Evolutionary conservation across 2,113 vertebrate genomes (phyloP).

Genomic region (Sminthopsis crassicaudata): DNA sequence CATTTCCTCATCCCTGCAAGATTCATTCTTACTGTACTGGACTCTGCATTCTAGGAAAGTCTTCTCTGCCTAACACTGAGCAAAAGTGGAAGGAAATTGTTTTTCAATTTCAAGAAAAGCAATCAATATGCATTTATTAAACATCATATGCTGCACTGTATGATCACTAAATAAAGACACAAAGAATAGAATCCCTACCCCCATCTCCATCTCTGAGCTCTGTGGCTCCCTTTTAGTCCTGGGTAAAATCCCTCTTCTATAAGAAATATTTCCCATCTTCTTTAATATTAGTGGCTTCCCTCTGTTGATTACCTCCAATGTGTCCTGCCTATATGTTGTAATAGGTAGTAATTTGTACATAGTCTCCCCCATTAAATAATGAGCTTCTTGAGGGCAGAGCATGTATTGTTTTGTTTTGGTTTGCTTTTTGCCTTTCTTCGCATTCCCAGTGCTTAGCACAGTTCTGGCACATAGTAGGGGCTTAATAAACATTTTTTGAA

Average conservation of each 20-base stretch:
- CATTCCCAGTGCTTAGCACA: not conserved
- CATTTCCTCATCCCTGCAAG: not conserved
- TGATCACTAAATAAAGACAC: not conserved
- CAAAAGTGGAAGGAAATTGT: not conserved
- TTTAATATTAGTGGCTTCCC: not conserved
- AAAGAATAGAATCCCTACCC: not conserved
- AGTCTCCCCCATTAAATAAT: not conserved
- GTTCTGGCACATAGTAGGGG: not conserved
- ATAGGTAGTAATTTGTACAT: not conserved
- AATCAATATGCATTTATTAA: conserved; percentile 17
- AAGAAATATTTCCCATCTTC: not conserved
- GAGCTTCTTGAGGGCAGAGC: not conserved
- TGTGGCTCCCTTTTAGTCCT: not conserved
- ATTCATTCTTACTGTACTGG: not conserved
- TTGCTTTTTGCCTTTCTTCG: not conserved
- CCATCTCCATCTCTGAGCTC: not conserved
- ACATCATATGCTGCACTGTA: not conserved
- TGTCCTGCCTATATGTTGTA: not conserved
- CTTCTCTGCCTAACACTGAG: not conserved
- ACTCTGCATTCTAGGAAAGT: conserved; percentile 7
- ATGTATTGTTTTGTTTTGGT: no score
- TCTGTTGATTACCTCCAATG: not conserved
- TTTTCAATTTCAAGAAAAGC: conserved; percentile 22
- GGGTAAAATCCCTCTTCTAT: not conserved
- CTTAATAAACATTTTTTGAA: not conserved